Evolutionary conservation across 2,113 vertebrate species (phyloP).

Genomic region (Anser brachyrhynchus): DNA sequence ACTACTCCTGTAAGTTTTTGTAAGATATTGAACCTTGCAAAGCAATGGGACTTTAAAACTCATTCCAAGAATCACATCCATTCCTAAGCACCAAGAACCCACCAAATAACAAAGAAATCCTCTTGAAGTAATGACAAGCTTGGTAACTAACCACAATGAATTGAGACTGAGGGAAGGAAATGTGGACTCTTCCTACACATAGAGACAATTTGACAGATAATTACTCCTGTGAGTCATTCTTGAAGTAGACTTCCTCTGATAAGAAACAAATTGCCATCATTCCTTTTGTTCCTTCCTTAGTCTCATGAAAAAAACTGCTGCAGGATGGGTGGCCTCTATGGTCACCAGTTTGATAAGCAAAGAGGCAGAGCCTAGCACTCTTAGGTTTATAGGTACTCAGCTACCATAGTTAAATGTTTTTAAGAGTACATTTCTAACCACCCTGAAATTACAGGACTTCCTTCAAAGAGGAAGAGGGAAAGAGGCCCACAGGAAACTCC

Average conservation of each 20-base stretch:
- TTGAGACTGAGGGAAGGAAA: background rate
- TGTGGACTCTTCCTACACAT: background rate
- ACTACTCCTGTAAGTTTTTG: background rate
- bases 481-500: background rate
- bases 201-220: conserved; percentile 20
- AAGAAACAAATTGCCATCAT: conserved; percentile 21
- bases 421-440: background rate
- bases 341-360: background rate
- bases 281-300: background rate
- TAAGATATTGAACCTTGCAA: background rate
- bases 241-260: conserved; percentile 37
- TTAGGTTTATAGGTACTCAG: background rate
- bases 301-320: background rate
- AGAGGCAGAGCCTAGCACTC: background rate
- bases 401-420: background rate
- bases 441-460: background rate
- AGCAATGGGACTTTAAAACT: background rate
- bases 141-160: background rate
- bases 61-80: background rate
- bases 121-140: background rate
- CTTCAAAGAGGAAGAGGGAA: background rate
- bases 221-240: conserved; percentile 32
- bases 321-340: background rate
- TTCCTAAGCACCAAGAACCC: background rate
- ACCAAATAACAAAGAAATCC: background rate